Evolutionary conservation across 2,113 vertebrate genomes (phyloP), one percentile per base, ranked within the genome.

Genomic region (Oreocharis arfaki): DNA sequence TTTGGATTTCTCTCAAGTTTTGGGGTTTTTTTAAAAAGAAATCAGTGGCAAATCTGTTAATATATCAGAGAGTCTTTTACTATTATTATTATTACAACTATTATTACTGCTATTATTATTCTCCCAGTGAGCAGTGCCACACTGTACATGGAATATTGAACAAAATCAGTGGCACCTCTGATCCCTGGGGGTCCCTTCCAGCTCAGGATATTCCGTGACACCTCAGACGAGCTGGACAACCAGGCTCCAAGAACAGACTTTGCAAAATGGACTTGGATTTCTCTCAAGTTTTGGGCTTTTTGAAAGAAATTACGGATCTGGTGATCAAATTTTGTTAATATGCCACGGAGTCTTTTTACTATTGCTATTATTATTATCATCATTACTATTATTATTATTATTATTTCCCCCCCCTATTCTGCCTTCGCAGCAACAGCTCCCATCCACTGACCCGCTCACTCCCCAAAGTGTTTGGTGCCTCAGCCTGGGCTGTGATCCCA

Each of bases 11-110:
- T 63, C 42, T n/a, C 64, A 47, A 12, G 6, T 42, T 65, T 67
- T 3, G 35, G 5, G 5, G 1, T 4, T 2, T 32, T 76, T 61
- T 81, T 39, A 5, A 44, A 5, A 44, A 59, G 39, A 20, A 30
- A 60, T 77, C 39, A 81, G 26, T 55, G n/a, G 13, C 35, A 70
- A 64, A 63, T 59, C 26, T 47, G 23, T 50, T 57, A n/a, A 57
- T 55, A 57, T 18, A 33, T 28, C 57, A 37, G 14, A 50, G 12
- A 49, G 15, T 5, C 6, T 0, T 32, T 3, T 4, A 13, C 0
- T 24, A 14, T 0, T 22, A 39, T 32, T 11, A 33, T n/a, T 26
- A 9, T 8, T 49, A 16, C 16, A 21, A 47, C 11, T 47, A 47
- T 22, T 47, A 22, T 21, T 47, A 47, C 10, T 47, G 9, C 28